A percentile compares a stretch with the other conserved stretches of the same genome.
phyloP scores from a whole-genome alignment of 2,888 invertebrate genomes.

The Flexamia atlantica region DNA sequence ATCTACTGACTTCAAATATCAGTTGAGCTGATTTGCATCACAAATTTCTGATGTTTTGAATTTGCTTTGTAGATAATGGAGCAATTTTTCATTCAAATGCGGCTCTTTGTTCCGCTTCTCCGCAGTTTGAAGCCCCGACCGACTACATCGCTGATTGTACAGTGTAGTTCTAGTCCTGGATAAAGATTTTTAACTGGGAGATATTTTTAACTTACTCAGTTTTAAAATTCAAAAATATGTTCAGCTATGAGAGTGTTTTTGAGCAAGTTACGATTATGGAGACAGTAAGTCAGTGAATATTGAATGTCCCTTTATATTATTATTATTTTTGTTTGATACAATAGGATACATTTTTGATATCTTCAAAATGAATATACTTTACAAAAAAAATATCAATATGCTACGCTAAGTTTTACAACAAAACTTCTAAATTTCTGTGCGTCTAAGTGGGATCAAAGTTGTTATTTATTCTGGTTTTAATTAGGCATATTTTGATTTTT shows the following conservation, averaged over 20 bases:
- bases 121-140: slow-evolving; percentile 4
- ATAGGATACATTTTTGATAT: too few relatives aligned
- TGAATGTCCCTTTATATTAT: too few relatives aligned
- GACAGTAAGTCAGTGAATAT: background rate
- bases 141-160: slow-evolving; percentile 9
- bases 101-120: background rate
- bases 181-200: background rate
- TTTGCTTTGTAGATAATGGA: slow-evolving; percentile 7
- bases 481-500: too few relatives aligned
- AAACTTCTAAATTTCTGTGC: too few relatives aligned
- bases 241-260: background rate
- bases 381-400: too few relatives aligned
- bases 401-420: too few relatives aligned
- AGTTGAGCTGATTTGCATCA: background rate
- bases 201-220: background rate
- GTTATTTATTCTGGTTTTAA: too few relatives aligned
- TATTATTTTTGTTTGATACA: too few relatives aligned
- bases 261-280: background rate
- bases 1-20: too few relatives aligned
- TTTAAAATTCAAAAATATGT: background rate
- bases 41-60: slow-evolving; percentile 13
- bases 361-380: too few relatives aligned
- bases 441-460: too few relatives aligned
- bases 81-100: slow-evolving; percentile 19
- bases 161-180: slow-evolving; percentile 1